Evolutionary conservation across 2,797 vertebrate genomes (phyloP).

Genomic region (Hydrophis major): DNA sequence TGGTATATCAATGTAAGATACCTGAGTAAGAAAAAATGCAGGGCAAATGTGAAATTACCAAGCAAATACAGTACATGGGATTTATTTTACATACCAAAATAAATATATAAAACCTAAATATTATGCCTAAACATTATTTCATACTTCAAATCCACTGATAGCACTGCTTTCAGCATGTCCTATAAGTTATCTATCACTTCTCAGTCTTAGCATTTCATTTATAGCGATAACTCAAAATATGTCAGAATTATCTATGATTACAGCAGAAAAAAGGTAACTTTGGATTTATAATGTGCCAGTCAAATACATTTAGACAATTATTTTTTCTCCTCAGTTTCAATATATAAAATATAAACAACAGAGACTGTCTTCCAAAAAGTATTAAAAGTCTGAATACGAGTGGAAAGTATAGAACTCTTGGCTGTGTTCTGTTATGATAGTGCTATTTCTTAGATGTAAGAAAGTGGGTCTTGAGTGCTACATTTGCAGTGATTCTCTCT

Average conservation of each 20-base stretch:
- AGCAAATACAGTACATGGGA: not conserved
- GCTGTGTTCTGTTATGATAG: not conserved
- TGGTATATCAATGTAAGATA: slow-evolving; percentile 78
- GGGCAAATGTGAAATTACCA: slow-evolving; percentile 46
- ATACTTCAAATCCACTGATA: not conserved
- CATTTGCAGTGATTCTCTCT: slow-evolving; percentile 1
- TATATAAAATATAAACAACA: slow-evolving; percentile 6
- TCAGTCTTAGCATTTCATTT: not conserved
- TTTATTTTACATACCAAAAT: slow-evolving; percentile 33
- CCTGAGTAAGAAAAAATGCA: slow-evolving; percentile 68
- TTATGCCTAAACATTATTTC: slow-evolving; percentile 34
- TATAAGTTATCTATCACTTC: not conserved
- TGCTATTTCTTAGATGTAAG: not conserved
- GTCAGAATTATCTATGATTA: not conserved
- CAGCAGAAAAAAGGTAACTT: not conserved
- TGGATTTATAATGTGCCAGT: not conserved
- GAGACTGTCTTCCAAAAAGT: not conserved
- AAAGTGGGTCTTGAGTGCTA: not conserved
- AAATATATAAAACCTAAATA: slow-evolving; percentile 46
- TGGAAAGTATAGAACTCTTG: not conserved
- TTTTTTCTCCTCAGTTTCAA: not conserved
- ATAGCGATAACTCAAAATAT: not conserved
- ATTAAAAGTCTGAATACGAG: not conserved
- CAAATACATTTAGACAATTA: not conserved
- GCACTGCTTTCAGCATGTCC: not conserved